These are phyloP conservation scores for Calliopsis andreniformis DNA, from an alignment of 1,140 invertebrate species.

Conservation along the genomic window DNA sequence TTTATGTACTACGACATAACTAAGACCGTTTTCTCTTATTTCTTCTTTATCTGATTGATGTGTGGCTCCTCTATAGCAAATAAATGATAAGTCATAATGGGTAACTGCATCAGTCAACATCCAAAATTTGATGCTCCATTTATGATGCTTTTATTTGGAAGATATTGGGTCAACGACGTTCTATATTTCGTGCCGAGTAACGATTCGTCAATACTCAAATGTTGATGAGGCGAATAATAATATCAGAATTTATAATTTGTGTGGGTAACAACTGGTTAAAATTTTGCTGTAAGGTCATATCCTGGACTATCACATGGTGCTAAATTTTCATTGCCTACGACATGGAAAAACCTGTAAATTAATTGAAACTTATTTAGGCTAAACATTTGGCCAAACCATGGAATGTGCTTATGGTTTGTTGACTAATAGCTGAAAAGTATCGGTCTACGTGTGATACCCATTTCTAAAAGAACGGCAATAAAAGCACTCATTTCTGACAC, in stretches of 20 bases:
- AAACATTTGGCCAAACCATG: no score
- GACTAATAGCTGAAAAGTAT: no score
- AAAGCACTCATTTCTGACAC: no score
- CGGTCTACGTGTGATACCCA: no score
- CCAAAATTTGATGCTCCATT: constrained; percentile 67
- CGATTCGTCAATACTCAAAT: constrained; percentile 65
- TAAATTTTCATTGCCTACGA: no score
- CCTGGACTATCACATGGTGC: no score
- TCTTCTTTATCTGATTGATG: constrained; percentile 38
- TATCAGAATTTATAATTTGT: constrained; percentile 62
- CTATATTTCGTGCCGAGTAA: constrained; percentile 29
- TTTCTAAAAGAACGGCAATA: no score
- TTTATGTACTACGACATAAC: constrained; percentile 58
- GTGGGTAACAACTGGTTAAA: constrained; percentile 63
- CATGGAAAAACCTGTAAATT: no score
- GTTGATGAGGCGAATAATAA: constrained; percentile 62
- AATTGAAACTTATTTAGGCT: no score
- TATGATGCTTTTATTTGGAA: constrained; percentile 67
- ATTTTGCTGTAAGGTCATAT: constrained; percentile 65
- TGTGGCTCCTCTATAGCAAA: constrained; percentile 58
- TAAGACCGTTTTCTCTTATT: constrained; percentile 62
- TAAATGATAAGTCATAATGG: constrained; percentile 61
- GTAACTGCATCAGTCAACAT: constrained; percentile 60
- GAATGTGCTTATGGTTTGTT: no score
- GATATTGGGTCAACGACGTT: constrained; percentile 57